Base-by-base conservation (phyloP, 1,140 invertebrate species). In the Drosophila bocki region DNA sequence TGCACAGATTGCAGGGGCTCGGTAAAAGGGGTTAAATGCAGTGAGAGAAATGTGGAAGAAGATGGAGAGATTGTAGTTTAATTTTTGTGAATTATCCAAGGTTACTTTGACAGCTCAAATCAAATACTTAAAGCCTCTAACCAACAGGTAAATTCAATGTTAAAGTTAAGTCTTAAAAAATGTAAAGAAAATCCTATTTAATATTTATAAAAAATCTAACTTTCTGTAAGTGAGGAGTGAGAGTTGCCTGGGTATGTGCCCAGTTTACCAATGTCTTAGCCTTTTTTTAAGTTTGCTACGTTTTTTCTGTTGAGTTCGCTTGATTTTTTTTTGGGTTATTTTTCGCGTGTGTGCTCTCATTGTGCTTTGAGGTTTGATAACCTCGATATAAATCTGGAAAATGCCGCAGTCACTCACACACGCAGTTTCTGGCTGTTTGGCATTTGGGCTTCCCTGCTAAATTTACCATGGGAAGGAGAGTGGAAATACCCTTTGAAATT, bases 341-440 rank as follows among this genome's bases (percentile, higher is more conserved):
- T 63, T 50, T 45, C 50, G 29, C 54, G 51, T 33, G 39, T 51
- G 70, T 67, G 48, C 29, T 57, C 50, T 69, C 72, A 74, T 65
- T 80, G 63, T 81, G 57, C 50, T 78, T 56, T 61, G 42, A 50
- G 70, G 76, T 67, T 63, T 75, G 78, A 82, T 85, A 85, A 75
- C 82, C 82, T 69, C 82, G 60, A 85, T 70, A 85, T 85, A 85
- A 85, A 85, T 85, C 78, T 80, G 71, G 77, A 75, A 82, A 86
- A 85, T 75, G 74, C 78, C 62, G 82, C 76, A 84, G 65, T 85
- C 74, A 61, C 77, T 76, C 81, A 77, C 61, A 75, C 74, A 58
- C 56, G 53, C 65, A 76, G 67, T 71, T 22, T n/a, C 33, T 33
- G 54, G 15, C 51, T 65, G 39, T 74, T 53, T 56, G 47, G 65